Conservation (phyloP, 2,797 vertebrate genomes). For the Sphenopsis melanotis region DNA sequence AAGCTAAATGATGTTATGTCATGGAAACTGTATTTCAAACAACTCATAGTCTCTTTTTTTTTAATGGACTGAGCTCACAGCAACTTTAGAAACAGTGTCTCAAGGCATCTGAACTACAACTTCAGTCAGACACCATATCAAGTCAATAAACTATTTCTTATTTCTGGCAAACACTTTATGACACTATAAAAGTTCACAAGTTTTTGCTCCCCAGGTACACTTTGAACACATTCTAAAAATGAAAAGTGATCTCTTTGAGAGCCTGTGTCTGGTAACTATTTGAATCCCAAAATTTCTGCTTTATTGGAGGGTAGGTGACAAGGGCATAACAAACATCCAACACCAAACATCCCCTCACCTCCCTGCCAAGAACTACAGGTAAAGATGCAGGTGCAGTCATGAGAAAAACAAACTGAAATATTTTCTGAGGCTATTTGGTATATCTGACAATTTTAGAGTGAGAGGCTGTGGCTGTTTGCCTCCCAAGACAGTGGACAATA, state of each 20-base stretch:
- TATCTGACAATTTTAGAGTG: not conserved
- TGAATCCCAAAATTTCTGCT: not conserved
- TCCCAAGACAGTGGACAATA: not conserved
- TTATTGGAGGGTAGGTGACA: not conserved
- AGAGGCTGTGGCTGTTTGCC: not conserved
- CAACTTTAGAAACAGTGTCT: not conserved
- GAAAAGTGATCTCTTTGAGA: not conserved
- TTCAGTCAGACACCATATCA: not conserved
- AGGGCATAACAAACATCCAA: not conserved
- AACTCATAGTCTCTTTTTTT: not conserved
- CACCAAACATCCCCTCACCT: fast-evolving
- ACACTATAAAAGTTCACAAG: not conserved
- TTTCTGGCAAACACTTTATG: not conserved
- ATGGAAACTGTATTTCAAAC: not conserved
- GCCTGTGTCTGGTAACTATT: not conserved
- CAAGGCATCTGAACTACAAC: not conserved
- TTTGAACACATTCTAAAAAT: not conserved
- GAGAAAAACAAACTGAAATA: not conserved
- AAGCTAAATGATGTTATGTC: not conserved
- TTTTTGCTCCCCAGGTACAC: not conserved
- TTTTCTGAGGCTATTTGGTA: not conserved
- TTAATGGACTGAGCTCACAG: not conserved
- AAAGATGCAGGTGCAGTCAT: not conserved
- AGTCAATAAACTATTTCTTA: not conserved
- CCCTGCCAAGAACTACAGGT: fast-evolving